Conservation (phyloP, 2,797 vertebrate species). For the Crax fasciolata region DNA sequence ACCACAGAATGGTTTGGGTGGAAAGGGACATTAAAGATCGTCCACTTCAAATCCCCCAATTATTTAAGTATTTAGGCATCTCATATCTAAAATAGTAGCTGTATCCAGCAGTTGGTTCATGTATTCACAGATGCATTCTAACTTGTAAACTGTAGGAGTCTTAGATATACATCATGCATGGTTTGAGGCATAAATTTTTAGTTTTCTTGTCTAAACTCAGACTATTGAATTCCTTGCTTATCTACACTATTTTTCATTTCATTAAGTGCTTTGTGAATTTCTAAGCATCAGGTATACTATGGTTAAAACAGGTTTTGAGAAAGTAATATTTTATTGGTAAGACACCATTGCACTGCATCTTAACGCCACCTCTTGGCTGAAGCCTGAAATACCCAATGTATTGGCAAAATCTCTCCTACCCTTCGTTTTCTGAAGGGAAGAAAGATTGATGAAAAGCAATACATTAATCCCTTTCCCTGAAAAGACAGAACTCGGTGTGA, state of each 20-base stretch:
- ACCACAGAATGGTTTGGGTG: background rate
- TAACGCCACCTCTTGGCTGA: constrained; percentile 79
- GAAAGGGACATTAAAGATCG: background rate
- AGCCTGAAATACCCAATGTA: background rate
- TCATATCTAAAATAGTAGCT: background rate
- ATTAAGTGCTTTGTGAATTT: background rate
- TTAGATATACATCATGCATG: accelerated
- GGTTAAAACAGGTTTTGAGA: background rate
- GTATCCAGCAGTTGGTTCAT: background rate
- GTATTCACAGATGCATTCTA: background rate
- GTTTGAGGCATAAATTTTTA: background rate
- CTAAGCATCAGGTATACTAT: background rate
- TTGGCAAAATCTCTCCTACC: background rate
- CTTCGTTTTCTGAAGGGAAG: background rate
- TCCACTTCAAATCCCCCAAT: background rate
- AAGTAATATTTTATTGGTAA: background rate
- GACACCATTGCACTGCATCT: constrained; percentile 28
- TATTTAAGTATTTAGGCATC: background rate
- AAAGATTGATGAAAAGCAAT: background rate
- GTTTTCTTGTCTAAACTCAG: background rate
- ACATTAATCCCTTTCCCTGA: background rate
- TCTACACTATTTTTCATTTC: background rate
- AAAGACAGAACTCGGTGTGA: background rate
- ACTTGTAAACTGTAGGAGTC: background rate
- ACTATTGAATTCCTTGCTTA: background rate